Percentiles rank a stretch among this genome's conserved stretches.
These are phyloP conservation scores for Heliopora coerulea DNA, from an alignment of 92 coral and sea anemone genomes.

Conservation along the genomic window DNA sequence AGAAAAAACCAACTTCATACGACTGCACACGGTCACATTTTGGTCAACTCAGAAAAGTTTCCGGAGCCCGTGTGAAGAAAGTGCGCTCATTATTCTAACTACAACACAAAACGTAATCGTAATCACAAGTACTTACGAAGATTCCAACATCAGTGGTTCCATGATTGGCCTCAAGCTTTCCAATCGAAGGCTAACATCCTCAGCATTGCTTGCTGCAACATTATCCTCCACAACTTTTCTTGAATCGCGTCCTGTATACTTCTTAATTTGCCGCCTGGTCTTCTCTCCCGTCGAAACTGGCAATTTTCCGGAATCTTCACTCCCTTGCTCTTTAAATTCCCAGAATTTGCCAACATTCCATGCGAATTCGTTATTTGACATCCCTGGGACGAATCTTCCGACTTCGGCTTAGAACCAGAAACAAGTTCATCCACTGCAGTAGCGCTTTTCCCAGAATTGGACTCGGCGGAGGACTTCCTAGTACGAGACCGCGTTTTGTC, in stretches of 20 bases:
- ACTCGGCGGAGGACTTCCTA: not conserved
- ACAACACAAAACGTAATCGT: too few species aligned
- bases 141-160: not conserved
- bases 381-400: slow-evolving; percentile 1
- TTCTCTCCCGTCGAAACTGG: slow-evolving; percentile 2
- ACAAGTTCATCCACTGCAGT: not conserved
- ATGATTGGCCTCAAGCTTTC: too few species aligned
- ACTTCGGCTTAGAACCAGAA: slow-evolving; percentile 6
- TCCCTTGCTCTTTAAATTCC: slow-evolving; percentile 18
- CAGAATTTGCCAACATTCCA: not conserved
- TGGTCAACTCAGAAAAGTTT: too few species aligned
- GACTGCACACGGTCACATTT: too few species aligned
- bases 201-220: not conserved
- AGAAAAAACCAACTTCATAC: too few species aligned
- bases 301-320: not conserved
- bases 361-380: not conserved
- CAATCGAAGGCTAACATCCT: too few species aligned
- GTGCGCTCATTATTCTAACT: too few species aligned
- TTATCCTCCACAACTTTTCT: slow-evolving; percentile 16
- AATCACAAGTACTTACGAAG: slow-evolving; percentile 10
- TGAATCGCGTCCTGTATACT: slow-evolving; percentile 18
- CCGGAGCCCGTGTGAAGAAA: too few species aligned
- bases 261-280: slow-evolving; percentile 29
- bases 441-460: not conserved
- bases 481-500: slow-evolving; percentile 14